Percentiles rank a stretch among this genome's conserved stretches.
phyloP scores from a whole-genome alignment of 35 echinoderm and acorn worm genomes.

The Stichopus chloronotus region DNA sequence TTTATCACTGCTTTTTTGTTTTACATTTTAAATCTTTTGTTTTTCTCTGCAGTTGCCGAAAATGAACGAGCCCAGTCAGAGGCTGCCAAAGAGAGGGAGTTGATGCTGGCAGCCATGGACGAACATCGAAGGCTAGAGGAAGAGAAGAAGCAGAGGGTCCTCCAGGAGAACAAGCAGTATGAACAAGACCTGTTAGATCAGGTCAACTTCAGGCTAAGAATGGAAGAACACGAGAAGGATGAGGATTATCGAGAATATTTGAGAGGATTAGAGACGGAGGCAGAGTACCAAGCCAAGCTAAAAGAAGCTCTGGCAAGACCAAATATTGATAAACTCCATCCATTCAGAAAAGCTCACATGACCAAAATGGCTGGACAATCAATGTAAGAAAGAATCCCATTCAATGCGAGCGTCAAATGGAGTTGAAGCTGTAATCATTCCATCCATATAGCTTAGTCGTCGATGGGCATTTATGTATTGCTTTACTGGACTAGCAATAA shows the following conservation, averaged over 20 bases:
- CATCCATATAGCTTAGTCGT: not conserved
- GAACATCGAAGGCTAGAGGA: constrained; percentile 94
- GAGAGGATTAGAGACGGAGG: constrained; percentile 89
- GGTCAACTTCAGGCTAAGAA: constrained; percentile 67
- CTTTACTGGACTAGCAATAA: no score
- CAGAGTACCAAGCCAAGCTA: constrained; percentile 94
- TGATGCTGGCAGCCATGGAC: constrained; percentile 91
- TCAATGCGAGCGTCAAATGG: not conserved
- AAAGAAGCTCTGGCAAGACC: constrained; percentile 98
- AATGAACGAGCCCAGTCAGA: constrained; percentile 77
- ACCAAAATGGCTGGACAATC: constrained; percentile 41
- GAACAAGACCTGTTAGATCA: constrained; percentile 81
- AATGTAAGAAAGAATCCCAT: not conserved
- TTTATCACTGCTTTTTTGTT: not conserved
- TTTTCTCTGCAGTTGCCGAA: constrained; percentile 73
- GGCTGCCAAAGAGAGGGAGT: constrained; percentile 68
- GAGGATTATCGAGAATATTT: constrained; percentile 94
- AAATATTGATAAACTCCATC: constrained; percentile 92
- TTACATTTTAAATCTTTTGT: not conserved
- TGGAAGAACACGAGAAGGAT: constrained; percentile 80
- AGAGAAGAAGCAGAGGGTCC: constrained; percentile 64
- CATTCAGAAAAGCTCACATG: constrained; percentile 89
- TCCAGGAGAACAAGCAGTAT: constrained; percentile 72
- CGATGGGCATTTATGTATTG: not conserved
- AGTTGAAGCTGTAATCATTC: not conserved